These are phyloP conservation scores for Melanotus villosus DNA, from an alignment of 2,888 invertebrate genomes.

Conservation along the genomic window DNA sequence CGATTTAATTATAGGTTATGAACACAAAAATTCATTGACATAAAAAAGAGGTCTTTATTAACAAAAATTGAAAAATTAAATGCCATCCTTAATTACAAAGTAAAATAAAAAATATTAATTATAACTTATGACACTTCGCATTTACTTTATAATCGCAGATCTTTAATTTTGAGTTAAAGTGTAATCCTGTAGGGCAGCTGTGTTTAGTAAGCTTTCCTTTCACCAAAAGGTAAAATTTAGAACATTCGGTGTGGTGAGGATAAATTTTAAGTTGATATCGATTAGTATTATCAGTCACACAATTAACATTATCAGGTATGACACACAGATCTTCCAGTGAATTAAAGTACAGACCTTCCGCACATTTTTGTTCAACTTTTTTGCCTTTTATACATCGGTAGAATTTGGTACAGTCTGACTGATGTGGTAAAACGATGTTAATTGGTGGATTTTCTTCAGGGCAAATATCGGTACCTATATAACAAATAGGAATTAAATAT, in stretches of 20 bases:
- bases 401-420: slow-evolving; percentile 44
- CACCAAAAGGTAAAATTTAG: slow-evolving; percentile 15
- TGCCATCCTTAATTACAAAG: no score
- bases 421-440: slow-evolving; percentile 27
- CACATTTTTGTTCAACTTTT: slow-evolving; percentile 43
- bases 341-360: slow-evolving; percentile 38
- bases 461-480: no score
- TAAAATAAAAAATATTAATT: no score
- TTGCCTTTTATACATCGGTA: slow-evolving; percentile 46
- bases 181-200: slow-evolving; percentile 14
- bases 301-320: slow-evolving; percentile 4
- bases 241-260: slow-evolving; percentile 15
- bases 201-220: neutral
- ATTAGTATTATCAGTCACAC: slow-evolving; percentile 10
- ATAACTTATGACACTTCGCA: slow-evolving; percentile 15
- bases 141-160: slow-evolving; percentile 20
- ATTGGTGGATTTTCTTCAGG: neutral
- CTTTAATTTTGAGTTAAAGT: slow-evolving; percentile 25
- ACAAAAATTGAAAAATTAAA: no score
- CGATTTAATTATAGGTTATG: no score
- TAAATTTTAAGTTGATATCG: slow-evolving; percentile 1
- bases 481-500: no score
- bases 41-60: no score
- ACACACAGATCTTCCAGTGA: slow-evolving; percentile 21
- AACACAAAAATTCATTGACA: no score